phyloP scores from a whole-genome alignment of 2,113 vertebrate species.

The Pedetes capensis region DNA sequence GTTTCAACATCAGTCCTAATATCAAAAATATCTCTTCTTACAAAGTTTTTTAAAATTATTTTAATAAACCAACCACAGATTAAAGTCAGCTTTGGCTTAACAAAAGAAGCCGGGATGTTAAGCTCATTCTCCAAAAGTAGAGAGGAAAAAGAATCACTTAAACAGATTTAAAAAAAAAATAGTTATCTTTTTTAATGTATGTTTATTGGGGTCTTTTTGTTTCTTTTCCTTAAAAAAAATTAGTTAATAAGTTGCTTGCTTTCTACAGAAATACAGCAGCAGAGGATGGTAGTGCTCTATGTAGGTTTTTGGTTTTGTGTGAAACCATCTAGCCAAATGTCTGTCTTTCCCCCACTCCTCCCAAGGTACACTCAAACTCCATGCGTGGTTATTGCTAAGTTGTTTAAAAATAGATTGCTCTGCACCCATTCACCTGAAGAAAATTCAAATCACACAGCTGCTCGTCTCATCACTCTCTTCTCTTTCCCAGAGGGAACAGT shows the following conservation, averaged over 20 bases:
- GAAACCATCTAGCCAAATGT: constrained; percentile 58
- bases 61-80: constrained; percentile 81
- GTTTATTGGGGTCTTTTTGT: constrained; percentile 47
- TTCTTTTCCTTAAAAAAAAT: constrained; percentile 55
- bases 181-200: neutral
- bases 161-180: constrained; percentile 51
- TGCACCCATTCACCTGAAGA: constrained; percentile 25
- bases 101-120: constrained; percentile 84
- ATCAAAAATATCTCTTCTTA: constrained; percentile 83
- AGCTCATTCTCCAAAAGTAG: constrained; percentile 74
- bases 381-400: constrained; percentile 64
- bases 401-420: constrained; percentile 39
- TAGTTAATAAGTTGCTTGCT: constrained; percentile 57
- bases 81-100: constrained; percentile 82
- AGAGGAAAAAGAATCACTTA: constrained; percentile 81
- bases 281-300: constrained; percentile 49
- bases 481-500: neutral
- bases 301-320: constrained; percentile 73
- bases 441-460: neutral
- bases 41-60: constrained; percentile 72
- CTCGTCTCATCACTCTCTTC: neutral
- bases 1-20: constrained; percentile 77
- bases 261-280: constrained; percentile 70
- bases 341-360: neutral
- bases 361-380: neutral